Conservation (phyloP, 2,113 vertebrate species). For the Caracal caracal region DNA sequence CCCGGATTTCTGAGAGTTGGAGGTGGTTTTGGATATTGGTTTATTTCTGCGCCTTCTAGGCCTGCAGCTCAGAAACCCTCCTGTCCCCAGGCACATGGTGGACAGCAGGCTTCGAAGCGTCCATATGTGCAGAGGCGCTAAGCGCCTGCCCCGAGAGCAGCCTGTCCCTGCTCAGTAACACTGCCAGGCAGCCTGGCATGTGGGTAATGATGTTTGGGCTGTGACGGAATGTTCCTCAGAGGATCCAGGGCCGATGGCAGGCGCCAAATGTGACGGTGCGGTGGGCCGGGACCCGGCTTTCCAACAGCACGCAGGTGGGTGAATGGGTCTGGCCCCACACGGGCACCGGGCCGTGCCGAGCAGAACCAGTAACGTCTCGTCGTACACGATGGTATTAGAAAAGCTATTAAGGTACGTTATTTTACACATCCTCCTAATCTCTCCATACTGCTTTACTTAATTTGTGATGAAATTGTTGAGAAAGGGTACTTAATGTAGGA, state of each 20-base stretch:
- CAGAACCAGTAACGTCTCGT: slow-evolving; percentile 78
- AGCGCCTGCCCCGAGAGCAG: accelerated
- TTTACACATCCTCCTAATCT: slow-evolving; percentile 89
- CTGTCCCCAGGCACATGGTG: neutral
- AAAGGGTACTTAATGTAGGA: slow-evolving; percentile 94
- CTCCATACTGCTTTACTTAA: slow-evolving; percentile 90
- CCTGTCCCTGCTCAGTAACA: neutral
- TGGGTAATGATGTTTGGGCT: neutral
- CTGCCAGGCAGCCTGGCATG: neutral
- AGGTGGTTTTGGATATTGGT: neutral
- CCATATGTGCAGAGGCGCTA: neutral
- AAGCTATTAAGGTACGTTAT: slow-evolving; percentile 88
- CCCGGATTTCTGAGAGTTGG: neutral
- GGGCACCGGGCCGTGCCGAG: neutral
- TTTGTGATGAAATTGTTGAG: slow-evolving; percentile 92
- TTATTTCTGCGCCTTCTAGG: neutral
- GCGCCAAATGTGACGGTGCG: accelerated
- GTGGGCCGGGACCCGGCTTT: accelerated
- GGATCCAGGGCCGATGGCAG: neutral
- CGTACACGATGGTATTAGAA: slow-evolving; percentile 77
- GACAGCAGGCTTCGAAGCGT: neutral
- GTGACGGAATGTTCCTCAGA: neutral
- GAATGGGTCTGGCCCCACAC: neutral
- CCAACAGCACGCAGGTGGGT: neutral
- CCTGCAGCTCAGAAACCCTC: neutral